Base-by-base conservation (phyloP, 1,140 invertebrate species). In the Drosophila equinoxialis region DNA sequence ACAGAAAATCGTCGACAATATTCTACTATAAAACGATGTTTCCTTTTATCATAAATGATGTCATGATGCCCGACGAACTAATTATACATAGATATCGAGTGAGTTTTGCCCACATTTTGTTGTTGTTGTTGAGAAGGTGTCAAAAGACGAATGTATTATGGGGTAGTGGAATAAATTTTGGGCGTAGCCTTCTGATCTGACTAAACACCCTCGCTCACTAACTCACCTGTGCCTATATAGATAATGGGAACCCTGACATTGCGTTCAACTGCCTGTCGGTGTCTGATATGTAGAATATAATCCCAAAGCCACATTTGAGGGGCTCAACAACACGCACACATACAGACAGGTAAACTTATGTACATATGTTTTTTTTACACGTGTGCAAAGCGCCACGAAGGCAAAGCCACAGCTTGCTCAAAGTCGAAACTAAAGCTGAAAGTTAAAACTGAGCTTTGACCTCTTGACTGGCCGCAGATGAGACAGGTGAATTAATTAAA, bases 291-390 rank as follows among this genome's bases (percentile, higher is more conserved):
- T 85, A 89, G 84, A 84, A 89, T 89, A 68, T 79, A 89, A 62
- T 89, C 84, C 80, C 84, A 89, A 74, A 89, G 74, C 84, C 84
- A 89, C 84, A 89, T 89, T 57, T 60, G 73, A 48, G 61, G 66
- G 66, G 57, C 80, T 39, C 37, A 37, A 54, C 59, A 48, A 57
- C 59, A 48, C 57, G 63, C 20, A 65, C n/a, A 55, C 35, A 42
- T 69, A 30, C n/a, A 23, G 26, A 30, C n/a, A 23, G 26, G 51
- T 69, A 11, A 33, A 41, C 62, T 23, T 48, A 51, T 48, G 26
- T 30, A 3, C 6, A 4, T 26, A 59, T 66, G 64, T 42, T 68
- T 39, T 54, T 17, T 71, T 63, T 68, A 80, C 83, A 87, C 84
- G 84, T 89, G 84, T 83, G 57, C 45, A 78, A 67, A 79, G 39